A percentile compares a stretch with the other conserved stretches of the same genome.
Conservation (phyloP, 2,888 invertebrate species). For the Amblyjoppa proteus region DNA sequence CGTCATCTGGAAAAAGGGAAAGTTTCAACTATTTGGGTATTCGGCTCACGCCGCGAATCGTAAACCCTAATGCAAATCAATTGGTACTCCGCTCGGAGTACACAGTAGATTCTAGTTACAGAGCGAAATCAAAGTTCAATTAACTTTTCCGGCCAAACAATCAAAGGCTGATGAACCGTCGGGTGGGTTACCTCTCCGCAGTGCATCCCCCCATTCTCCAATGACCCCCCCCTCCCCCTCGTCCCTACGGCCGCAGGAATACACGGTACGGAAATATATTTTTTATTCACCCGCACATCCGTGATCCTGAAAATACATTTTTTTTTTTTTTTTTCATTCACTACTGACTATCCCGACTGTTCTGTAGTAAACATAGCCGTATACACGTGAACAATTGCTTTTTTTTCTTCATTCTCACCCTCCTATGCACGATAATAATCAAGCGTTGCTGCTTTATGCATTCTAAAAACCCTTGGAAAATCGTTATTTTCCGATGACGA, state of each 20-base stretch:
- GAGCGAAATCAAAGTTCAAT: conserved; percentile 81
- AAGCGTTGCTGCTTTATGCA: neutral
- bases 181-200: conserved; percentile 67
- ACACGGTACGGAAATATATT: conserved; percentile 51
- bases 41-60: conserved; percentile 48
- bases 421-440: neutral
- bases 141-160: conserved; percentile 80
- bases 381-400: neutral
- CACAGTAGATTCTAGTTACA: conserved; percentile 75
- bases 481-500: neutral
- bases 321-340: conserved; percentile 58
- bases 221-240: conserved; percentile 42
- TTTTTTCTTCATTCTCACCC: neutral
- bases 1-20: conserved; percentile 47
- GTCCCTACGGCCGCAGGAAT: conserved; percentile 37
- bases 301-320: conserved; percentile 68
- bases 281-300: conserved; percentile 59
- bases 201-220: conserved; percentile 14
- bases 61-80: conserved; percentile 77
- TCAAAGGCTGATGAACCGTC: conserved; percentile 79
- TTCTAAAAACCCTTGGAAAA: neutral
- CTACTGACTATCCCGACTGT: conserved; percentile 50
- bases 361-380: neutral
- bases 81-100: conserved; percentile 61
- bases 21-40: conserved; percentile 44